Evolutionary conservation across 2,888 invertebrate species (phyloP), one percentile per base, ranked within the genome.

Genomic region (Cordilura impudica): DNA sequence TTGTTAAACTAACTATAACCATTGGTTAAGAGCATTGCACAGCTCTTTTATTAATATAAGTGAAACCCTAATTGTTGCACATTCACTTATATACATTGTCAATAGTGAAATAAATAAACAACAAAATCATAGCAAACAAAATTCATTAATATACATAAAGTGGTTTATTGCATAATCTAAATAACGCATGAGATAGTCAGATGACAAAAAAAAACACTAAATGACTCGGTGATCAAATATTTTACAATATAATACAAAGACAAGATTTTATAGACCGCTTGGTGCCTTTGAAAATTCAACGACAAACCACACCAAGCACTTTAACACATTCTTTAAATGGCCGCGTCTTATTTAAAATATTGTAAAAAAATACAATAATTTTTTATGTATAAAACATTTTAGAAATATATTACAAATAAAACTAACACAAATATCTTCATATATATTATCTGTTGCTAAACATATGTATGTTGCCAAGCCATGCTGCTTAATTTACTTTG

Each of bases 91-190:
- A 39, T 14, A 19, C 39, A 60, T 53, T 74, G 66, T 60, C 67
- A 66, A 43, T 65, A 72, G 29, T 66, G 53, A 72, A 63, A 26
- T 26, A 45, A 31, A 21, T 19, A n/a, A 4, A 67, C 43, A 54
- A 19, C 47, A 10, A 56, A 21, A 45, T 35, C 10, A 31, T 23
- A 39, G 39, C 10, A 16, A 49, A 35, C 21, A 65, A 69, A 70
- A 70, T 65, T 70, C 69, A 69, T 78, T 74, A 74, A 70, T 73
- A 78, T 70, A 74, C 70, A 78, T 74, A 74, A 78, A 78, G 73
- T 78, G 70, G 65, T 70, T 73, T 70, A 60, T 78, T 78, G 78
- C 78, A 74, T 70, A 78, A 78, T 78, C 69, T 60, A 18, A 65
- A 73, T 73, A 78, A 69, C 70, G 58, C 69, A 58, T 65, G 58